A percentile compares a stretch with the other conserved stretches of the same genome.
These are phyloP conservation scores for Troilus luridus DNA, from an alignment of 2,888 invertebrate species.

Conservation along the genomic window DNA sequence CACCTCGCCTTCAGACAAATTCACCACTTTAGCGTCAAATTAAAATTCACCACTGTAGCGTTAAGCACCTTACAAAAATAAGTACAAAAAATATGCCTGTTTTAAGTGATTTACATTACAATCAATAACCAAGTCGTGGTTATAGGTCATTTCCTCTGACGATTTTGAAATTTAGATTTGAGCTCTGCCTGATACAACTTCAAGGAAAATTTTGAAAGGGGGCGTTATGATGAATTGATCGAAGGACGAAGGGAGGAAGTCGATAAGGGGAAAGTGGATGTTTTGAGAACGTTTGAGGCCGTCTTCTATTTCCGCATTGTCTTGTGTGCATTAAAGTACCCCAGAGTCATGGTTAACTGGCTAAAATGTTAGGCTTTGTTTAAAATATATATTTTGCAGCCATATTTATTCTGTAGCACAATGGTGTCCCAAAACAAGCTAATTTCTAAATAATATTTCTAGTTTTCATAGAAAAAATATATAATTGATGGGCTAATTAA, in stretches of 20 bases:
- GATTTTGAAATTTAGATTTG: neutral
- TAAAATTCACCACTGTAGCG: too few relatives aligned
- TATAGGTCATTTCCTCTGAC: neutral
- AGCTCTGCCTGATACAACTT: neutral
- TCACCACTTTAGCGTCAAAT: too few relatives aligned
- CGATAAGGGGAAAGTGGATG: neutral
- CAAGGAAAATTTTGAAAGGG: neutral
- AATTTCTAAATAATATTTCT: too few relatives aligned
- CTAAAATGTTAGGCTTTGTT: neutral
- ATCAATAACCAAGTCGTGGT: neutral
- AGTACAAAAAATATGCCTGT: too few relatives aligned
- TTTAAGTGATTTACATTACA: too few relatives aligned
- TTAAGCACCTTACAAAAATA: too few relatives aligned
- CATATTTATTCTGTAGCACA: too few relatives aligned
- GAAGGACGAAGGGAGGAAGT: conserved; percentile 9
- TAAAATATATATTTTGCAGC: neutral
- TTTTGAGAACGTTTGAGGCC: neutral
- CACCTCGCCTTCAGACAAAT: too few relatives aligned
- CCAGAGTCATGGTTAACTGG: neutral
- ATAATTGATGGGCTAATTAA: too few relatives aligned
- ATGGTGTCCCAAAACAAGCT: too few relatives aligned
- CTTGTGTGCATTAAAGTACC: neutral
- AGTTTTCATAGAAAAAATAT: too few relatives aligned
- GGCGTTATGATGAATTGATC: neutral
- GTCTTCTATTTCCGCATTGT: neutral